Evolutionary conservation across 2,113 vertebrate genomes (phyloP), one percentile per base, ranked within the genome.

Genomic region (Rhinichthys klamathensis): DNA sequence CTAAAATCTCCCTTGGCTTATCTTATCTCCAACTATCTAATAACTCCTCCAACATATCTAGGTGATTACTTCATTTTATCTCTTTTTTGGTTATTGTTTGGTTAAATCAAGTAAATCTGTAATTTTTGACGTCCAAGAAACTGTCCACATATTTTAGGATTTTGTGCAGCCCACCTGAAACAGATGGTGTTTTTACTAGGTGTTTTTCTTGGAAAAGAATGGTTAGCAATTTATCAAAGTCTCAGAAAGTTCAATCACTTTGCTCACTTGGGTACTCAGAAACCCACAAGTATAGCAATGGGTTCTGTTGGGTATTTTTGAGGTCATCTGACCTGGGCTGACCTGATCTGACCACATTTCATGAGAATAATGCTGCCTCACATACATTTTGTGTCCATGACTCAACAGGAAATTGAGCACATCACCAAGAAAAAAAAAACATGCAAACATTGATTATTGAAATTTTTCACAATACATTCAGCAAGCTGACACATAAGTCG

Each of bases 81-180:
- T 32, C 63, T 67, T 67, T 30, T n/a, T 67, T 16, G 12, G 13
- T 32, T 32, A 63, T 21, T 6, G 38, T 73, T 46, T 46, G 41
- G 23, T 73, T 44, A 78, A 78, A 78, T 58, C 51, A 58, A 58
- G 38, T n/a, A 73, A n/a, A 73, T 73, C 38, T 63, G 23, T 73
- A 11, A 25, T 44, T n/a, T 73, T 77, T 56, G 1, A 7, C n/a
- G 60, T 30, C 8, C 75, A 35, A 79, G 3, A 79, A 38, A 23
- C 54, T 25, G 18, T 60, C 27, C 8, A 18, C 46, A 76, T 76
- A 46, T 46, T 46, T 49, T 25, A 46, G 6, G 12, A 74, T 49
- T 74, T 16, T 70, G 23, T 49, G n/a, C 41, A 74, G n/a, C 72
- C 13, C 46, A 46, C 69, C 41, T 74, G 41, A 11, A 74, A 16